Base-by-base conservation (phyloP, 53 echinoderm and acorn worm genomes). In the Actinopyga echinites region DNA sequence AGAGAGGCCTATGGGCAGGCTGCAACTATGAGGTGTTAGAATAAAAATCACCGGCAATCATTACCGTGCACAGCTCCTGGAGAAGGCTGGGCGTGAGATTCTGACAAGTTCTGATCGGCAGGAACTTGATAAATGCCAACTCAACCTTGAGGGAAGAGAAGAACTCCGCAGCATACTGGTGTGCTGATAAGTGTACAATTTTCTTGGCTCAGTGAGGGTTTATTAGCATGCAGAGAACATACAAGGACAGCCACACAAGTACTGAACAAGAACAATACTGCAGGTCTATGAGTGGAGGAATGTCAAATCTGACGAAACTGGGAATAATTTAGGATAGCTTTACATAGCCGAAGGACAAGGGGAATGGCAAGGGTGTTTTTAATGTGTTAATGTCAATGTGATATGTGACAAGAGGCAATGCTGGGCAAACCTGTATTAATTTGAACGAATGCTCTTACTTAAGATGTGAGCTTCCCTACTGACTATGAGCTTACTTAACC, bases 41-140 rank as follows among this genome's bases (percentile, higher is more conserved):
- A 49, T 77, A 53, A 77, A 77, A 77, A 77, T 77, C 77, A 77
- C 77, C 56, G 21, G 49, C 31, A 49, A 53, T 55, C 54, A 77
- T 55, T 77, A 77, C 56, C 22, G 56, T 49, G 29, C 43, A 26
- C 32, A 56, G 49, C 77, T 55, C 28, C 31, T 53, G 32, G 71
- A 40, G 71, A 71, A 71, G 45, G 71, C 71, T 44, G 34, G 44
- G 71, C 71, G 44, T 20, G 26, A 71, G 56, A 56, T 77, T 77
- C 77, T 77, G 77, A 77, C 57, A 77, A 53, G 77, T 56, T 55
- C 77, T 30, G 77, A 77, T 77, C 77, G 49, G 56, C 21, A 55
- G 56, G 54, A 77, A 77, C 77, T 56, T 77, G 77, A 77, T 77
- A 55, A 77, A 77, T 77, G 77, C 54, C 77, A 77, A 52, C 49